A percentile compares a stretch with the other conserved stretches of the same genome.
Conservation (phyloP, 1,140 invertebrate genomes). For the Hyles vespertilio region DNA sequence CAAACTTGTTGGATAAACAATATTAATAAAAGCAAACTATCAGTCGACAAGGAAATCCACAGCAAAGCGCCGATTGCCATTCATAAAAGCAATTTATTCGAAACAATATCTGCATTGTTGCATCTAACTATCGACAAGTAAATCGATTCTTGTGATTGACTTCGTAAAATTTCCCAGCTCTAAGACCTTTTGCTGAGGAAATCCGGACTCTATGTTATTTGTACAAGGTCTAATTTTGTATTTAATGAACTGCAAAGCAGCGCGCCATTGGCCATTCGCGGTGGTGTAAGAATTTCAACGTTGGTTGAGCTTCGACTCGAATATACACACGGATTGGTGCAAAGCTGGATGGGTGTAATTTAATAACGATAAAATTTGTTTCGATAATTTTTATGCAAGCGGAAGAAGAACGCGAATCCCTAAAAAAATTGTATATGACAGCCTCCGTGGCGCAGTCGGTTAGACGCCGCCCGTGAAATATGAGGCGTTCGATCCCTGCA, state of each 20-base stretch:
- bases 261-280: constrained; percentile 26
- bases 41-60: not conserved
- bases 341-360: not conserved
- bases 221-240: constrained; percentile 10
- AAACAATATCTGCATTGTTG: constrained; percentile 20
- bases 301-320: constrained; percentile 24
- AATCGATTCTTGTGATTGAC: constrained; percentile 27
- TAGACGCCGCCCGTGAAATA: no score
- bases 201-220: not conserved
- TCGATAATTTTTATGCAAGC: no score
- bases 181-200: not conserved
- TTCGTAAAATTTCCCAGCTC: constrained; percentile 10
- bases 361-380: no score
- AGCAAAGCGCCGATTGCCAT: constrained; percentile 11
- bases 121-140: constrained; percentile 14
- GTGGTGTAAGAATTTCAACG: constrained; percentile 38
- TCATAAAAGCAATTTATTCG: constrained; percentile 11
- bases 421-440: no score
- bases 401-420: no score
- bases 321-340: constrained; percentile 12
- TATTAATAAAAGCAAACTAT: no score
- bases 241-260: constrained; percentile 12
- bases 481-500: no score
- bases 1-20: no score
- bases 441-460: no score